phyloP scores from a whole-genome alignment of 1,140 invertebrate genomes.

The Steinernema feltiae region DNA sequence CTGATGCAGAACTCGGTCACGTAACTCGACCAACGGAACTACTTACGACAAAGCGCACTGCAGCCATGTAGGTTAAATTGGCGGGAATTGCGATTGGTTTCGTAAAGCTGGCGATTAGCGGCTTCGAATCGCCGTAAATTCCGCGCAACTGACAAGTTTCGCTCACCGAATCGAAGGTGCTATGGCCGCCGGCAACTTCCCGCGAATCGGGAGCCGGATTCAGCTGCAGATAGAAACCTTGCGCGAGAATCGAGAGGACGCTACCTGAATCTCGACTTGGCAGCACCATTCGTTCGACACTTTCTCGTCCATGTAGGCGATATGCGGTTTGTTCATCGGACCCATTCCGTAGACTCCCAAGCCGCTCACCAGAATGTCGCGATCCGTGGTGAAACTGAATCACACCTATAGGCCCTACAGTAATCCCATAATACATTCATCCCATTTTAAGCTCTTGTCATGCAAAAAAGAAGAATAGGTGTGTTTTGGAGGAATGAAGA shows the following conservation, averaged over 20 bases:
- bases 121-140: neutral
- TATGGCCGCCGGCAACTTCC: neutral
- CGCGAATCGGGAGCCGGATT: neutral
- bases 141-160: neutral
- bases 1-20: neutral
- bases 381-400: slow-evolving; percentile 8
- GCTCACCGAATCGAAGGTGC: neutral
- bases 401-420: neutral
- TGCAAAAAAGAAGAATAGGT: neutral
- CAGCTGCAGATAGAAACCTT: neutral
- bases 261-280: neutral
- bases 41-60: slow-evolving; percentile 1
- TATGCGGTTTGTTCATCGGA: slow-evolving; percentile 6
- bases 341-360: slow-evolving; percentile 2
- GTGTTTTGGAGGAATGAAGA: neutral
- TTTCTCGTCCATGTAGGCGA: slow-evolving; percentile 5
- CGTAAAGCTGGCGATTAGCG: neutral
- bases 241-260: neutral
- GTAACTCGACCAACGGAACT: neutral
- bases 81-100: neutral
- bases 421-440: neutral
- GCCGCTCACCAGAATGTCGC: neutral
- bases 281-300: neutral
- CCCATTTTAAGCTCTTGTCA: neutral
- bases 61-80: neutral